Base-by-base conservation (phyloP, 2,888 invertebrate genomes). In the Sabellastarte sp. region DNA sequence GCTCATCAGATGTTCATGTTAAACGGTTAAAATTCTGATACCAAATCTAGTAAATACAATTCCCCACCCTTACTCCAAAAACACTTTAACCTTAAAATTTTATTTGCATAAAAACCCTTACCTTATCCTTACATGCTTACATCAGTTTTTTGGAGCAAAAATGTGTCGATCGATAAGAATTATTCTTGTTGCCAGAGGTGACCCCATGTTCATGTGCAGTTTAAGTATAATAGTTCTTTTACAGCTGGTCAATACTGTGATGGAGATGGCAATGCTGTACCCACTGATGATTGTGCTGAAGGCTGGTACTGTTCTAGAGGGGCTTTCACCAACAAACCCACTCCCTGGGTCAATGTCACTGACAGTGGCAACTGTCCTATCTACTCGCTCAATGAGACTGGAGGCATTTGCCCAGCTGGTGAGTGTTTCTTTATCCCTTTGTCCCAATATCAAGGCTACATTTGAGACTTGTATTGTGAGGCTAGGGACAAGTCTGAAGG, bases 231-330 rank as follows among this genome's bases (percentile, higher is more conserved):
- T n/a, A n/a, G 5, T 41, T 41, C 41, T 20, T 20, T 20, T 26
- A 1, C 74, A 81, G 80, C 73, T 67, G 82, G 82, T 3, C 69
- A 75, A 63, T 81, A 78, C 69, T 82, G 82, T 70, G 75, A 67
- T 32, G 71, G 73, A 1, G 76, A 69, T 32, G 81, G 78, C 3
- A 67, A 79, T 56, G 63, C 77, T 2, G 77, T 74, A 61, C 82
- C 82, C 10, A 74, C 74, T 15, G 78, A 74, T 15, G 71, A 74
- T 61, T 82, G 82, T 72, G 68, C 75, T 4, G 72, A 74, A 20
- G 82, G 82, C 26, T 82, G 80, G 80, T 81, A 73, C 72, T 82
- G 82, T 60, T 71, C 72, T 3, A 73, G 77, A n/a, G 81, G 79
- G 1, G 78, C 81, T 3, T 81, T 66, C 72, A 67, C 72, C 24